Conservation (phyloP, 2,113 vertebrate species). For the Nicator chloris region DNA sequence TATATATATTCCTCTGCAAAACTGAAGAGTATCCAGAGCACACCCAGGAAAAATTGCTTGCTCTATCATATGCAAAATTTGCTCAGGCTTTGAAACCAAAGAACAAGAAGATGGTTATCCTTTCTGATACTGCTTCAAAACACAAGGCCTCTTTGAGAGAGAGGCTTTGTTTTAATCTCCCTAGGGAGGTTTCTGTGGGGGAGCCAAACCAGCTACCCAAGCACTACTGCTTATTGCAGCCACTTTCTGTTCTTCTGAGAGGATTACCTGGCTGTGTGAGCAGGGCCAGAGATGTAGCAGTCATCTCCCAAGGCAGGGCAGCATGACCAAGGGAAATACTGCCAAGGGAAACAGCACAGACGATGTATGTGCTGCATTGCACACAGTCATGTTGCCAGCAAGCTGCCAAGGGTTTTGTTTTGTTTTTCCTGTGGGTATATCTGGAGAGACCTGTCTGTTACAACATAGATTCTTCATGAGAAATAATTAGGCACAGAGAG, state of each 20-base stretch:
- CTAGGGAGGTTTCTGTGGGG: neutral
- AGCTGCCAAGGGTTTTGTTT: neutral
- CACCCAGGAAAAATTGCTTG: neutral
- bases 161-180: neutral
- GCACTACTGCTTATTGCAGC: neutral
- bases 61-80: neutral
- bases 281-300: neutral
- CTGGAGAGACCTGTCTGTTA: neutral
- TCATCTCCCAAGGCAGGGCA: neutral
- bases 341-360: neutral
- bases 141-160: neutral
- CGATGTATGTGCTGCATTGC: neutral
- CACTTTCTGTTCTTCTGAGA: neutral
- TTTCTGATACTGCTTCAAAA: neutral
- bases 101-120: neutral
- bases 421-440: neutral
- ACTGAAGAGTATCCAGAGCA: neutral
- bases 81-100: neutral
- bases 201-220: neutral
- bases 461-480: neutral
- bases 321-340: neutral
- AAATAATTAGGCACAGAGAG: conserved; percentile 1
- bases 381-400: neutral
- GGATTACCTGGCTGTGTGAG: neutral
- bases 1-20: neutral